Conservation (phyloP, 2,888 invertebrate genomes). For the Nycteola revayana region DNA sequence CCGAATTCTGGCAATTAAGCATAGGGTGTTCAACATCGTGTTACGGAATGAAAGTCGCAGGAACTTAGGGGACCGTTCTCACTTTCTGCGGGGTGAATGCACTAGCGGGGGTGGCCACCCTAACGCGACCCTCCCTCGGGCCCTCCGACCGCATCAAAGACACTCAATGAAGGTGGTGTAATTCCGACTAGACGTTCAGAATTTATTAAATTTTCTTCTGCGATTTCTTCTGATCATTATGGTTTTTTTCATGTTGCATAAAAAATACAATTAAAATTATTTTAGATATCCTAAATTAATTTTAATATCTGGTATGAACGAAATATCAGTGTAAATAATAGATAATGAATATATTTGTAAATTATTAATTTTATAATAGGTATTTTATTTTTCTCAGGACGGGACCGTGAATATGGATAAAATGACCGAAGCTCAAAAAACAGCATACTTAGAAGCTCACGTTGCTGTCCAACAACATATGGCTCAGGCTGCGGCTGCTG, state of each 20-base stretch:
- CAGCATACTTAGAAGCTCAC: conserved; percentile 88
- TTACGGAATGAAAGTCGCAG: conserved; percentile 64
- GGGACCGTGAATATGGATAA: conserved; percentile 88
- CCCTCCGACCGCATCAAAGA: conserved; percentile 69
- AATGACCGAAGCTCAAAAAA: conserved; percentile 88
- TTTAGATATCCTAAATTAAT: too few species aligned
- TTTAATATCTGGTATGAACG: too few species aligned
- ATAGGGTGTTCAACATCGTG: conserved; percentile 64
- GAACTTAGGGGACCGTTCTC: conserved; percentile 62
- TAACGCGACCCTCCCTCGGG: conserved; percentile 51
- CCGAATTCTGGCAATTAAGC: conserved; percentile 72
- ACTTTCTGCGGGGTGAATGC: conserved; percentile 80
- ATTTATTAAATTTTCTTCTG: conserved; percentile 30
- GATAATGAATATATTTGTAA: too few species aligned
- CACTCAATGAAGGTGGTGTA: conserved; percentile 60
- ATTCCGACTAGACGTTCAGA: conserved; percentile 36
- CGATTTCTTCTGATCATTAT: conserved; percentile 9
- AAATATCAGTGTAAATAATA: too few species aligned
- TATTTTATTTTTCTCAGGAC: conserved; percentile 60
- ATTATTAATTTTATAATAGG: neutral
- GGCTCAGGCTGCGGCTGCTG: conserved; percentile 86
- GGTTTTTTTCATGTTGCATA: conserved; percentile 12
- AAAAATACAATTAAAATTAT: too few species aligned
- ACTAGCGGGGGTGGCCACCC: conserved; percentile 68
- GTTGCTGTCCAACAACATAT: conserved; percentile 90